These are phyloP conservation scores for Muschampia plurimacula DNA, from an alignment of 2,888 invertebrate species.

Conservation along the genomic window DNA sequence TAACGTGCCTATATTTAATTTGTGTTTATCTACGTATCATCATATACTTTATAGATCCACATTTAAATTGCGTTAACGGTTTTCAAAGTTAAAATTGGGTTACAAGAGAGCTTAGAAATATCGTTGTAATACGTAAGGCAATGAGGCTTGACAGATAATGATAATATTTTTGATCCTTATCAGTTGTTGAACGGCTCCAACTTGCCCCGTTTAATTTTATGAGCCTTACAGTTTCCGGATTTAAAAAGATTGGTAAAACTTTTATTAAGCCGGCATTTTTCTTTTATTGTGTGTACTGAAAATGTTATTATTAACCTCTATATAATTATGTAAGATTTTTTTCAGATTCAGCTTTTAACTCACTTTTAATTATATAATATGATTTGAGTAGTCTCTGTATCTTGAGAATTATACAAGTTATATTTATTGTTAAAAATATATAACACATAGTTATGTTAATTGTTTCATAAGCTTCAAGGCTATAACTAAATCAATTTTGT, in stretches of 20 bases:
- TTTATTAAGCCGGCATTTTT: background rate
- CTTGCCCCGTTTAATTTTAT: background rate
- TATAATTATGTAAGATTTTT: background rate
- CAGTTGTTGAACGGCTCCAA: background rate
- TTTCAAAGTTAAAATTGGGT: background rate
- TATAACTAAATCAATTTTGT: too few relatives aligned
- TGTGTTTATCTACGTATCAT: background rate
- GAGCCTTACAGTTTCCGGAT: constrained; percentile 3
- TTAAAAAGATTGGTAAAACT: constrained; percentile 6
- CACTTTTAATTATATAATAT: background rate
- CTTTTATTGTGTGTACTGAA: too few relatives aligned
- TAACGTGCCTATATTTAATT: background rate
- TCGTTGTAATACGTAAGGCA: background rate
- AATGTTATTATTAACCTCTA: too few relatives aligned
- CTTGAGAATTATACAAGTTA: too few relatives aligned
- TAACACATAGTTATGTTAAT: too few relatives aligned
- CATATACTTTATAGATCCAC: constrained; percentile 1
- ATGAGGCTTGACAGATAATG: constrained; percentile 4
- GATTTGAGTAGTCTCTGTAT: too few relatives aligned
- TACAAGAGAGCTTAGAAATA: background rate
- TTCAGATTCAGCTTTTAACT: background rate
- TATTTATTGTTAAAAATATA: too few relatives aligned
- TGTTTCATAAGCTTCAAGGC: too few relatives aligned
- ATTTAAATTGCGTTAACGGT: background rate
- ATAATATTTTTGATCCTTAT: constrained; percentile 8